Evolutionary conservation across 2,113 vertebrate species (phyloP).

Genomic region (Menura novaehollandiae): DNA sequence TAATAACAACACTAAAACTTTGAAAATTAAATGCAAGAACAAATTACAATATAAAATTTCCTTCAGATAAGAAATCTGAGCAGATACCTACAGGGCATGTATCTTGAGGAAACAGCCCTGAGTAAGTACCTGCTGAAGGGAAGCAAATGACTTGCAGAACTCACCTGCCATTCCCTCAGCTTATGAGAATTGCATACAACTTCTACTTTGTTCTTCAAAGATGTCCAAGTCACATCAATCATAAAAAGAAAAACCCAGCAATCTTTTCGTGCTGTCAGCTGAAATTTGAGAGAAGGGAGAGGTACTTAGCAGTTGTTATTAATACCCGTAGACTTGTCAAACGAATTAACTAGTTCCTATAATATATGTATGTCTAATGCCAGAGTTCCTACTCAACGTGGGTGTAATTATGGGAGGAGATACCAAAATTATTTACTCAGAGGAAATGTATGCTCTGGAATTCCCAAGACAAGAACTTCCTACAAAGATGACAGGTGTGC

Average conservation of each 20-base stretch:
- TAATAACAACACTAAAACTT: neutral
- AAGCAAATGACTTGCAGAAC: neutral
- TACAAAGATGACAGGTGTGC: slow-evolving; percentile 46
- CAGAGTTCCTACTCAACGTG: slow-evolving; percentile 28
- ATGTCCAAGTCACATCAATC: slow-evolving; percentile 12
- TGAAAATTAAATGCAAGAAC: neutral
- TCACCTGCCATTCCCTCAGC: slow-evolving; percentile 62
- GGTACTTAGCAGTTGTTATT: slow-evolving; percentile 30
- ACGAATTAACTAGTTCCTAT: slow-evolving; percentile 45
- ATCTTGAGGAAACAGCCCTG: neutral
- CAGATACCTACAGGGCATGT: neutral
- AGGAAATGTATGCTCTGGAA: slow-evolving; percentile 56
- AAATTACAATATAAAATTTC: neutral
- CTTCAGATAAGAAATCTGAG: neutral
- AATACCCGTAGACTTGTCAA: slow-evolving; percentile 23
- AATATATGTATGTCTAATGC: slow-evolving; percentile 22
- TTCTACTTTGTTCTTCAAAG: slow-evolving; percentile 27
- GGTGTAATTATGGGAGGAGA: slow-evolving; percentile 61
- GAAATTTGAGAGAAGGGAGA: slow-evolving; percentile 45
- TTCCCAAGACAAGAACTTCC: slow-evolving; percentile 45
- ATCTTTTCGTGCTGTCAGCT: neutral
- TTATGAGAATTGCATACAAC: slow-evolving; percentile 10
- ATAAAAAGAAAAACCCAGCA: neutral
- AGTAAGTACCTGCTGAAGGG: neutral
- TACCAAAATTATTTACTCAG: slow-evolving; percentile 58